These are phyloP conservation scores for Lepilemur septentrionalis DNA, from an alignment of 2,797 vertebrate species.

Conservation along the genomic window DNA sequence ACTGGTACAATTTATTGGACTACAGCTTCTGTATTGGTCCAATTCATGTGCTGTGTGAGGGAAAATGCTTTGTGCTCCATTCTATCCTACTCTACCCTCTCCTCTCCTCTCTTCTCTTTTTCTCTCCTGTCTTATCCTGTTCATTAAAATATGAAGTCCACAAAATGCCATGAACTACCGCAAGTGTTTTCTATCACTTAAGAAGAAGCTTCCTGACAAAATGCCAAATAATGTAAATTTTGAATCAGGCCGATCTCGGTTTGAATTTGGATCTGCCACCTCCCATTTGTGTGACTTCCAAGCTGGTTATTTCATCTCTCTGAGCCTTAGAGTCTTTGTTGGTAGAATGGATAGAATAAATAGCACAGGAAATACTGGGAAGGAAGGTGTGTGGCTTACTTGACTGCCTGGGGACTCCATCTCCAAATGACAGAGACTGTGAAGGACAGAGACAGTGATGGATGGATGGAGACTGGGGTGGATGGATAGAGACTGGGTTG, in stretches of 20 bases:
- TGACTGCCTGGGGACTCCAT: neutral
- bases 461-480: no score
- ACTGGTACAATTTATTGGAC: neutral
- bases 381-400: neutral
- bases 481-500: neutral
- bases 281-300: neutral
- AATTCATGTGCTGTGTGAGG: neutral
- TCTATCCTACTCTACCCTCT: neutral
- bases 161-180: neutral
- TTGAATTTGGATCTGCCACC: neutral
- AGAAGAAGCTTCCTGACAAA: neutral
- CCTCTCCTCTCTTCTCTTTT: neutral
- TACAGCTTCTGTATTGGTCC: neutral
- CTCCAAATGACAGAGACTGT: neutral
- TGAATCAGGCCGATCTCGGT: neutral
- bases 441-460: neutral
- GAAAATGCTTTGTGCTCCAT: neutral
- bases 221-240: neutral
- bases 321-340: neutral
- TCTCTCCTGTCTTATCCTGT: neutral
- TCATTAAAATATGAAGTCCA: neutral
- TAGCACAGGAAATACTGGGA: neutral
- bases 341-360: neutral
- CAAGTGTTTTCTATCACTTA: neutral
- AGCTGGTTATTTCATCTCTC: neutral